Evolutionary conservation across 2,888 invertebrate species (phyloP).

Genomic region (Nomada lathburiana): DNA sequence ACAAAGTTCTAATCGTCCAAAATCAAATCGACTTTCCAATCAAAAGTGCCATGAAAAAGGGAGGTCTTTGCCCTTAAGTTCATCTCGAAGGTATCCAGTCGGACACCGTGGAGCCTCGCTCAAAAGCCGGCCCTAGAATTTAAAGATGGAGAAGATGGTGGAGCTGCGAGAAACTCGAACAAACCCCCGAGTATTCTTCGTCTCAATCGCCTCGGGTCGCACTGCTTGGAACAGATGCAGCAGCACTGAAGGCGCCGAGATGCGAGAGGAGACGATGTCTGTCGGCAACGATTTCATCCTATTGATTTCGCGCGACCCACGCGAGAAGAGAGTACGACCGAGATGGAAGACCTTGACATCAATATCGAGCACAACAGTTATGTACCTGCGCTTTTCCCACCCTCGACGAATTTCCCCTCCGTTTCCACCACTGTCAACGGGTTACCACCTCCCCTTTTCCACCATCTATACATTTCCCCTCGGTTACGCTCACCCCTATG

Average conservation of each 20-base stretch:
- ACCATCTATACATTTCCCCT: too few relatives aligned
- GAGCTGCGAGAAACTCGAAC: not conserved
- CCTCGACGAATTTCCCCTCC: not conserved
- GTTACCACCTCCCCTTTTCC: too few relatives aligned
- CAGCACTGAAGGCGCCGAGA: not conserved
- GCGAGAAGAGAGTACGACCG: constrained; percentile 78
- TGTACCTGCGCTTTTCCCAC: constrained; percentile 13
- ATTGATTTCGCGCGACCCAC: constrained; percentile 82
- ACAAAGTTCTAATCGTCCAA: too few relatives aligned
- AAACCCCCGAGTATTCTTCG: constrained; percentile 23
- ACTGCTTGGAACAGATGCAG: constrained; percentile 17
- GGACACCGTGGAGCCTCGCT: not conserved
- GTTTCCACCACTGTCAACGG: not conserved
- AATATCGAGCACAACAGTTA: constrained; percentile 76
- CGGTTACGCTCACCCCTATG: constrained; percentile 19
- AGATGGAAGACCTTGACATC: constrained; percentile 82
- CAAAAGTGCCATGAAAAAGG: too few relatives aligned
- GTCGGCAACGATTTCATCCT: constrained; percentile 78
- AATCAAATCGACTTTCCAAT: too few relatives aligned
- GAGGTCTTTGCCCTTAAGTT: not conserved
- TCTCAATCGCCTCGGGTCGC: constrained; percentile 24
- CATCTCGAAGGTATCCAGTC: not conserved
- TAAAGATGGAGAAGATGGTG: not conserved
- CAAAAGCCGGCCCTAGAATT: not conserved
- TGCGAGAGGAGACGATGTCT: constrained; percentile 49